Conservation (phyloP, 2,113 vertebrate species). For the Macrotis lagotis region DNA sequence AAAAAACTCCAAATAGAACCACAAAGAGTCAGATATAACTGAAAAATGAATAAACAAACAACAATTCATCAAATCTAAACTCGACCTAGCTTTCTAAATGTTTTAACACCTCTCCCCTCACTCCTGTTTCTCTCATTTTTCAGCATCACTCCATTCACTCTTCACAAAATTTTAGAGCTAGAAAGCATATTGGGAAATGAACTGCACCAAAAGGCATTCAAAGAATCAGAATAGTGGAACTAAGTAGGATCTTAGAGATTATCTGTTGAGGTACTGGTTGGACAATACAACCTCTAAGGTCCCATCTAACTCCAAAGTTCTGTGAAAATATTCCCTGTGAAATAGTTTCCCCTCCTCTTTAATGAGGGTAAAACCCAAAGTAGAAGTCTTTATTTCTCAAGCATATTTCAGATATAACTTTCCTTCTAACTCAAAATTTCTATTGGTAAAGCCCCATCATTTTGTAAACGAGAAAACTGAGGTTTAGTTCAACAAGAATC, state of each 20-base stretch:
- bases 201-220: background rate
- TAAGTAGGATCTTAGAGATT: background rate
- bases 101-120: background rate
- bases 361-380: background rate
- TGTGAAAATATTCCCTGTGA: background rate
- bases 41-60: background rate
- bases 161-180: background rate
- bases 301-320: background rate
- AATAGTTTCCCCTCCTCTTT: background rate
- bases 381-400: background rate
- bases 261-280: background rate
- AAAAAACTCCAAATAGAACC: background rate
- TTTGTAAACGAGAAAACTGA: background rate
- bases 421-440: background rate
- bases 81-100: conserved; percentile 4
- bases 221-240: background rate
- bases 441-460: background rate
- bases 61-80: background rate
- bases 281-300: background rate
- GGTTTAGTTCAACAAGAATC: background rate
- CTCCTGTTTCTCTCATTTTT: background rate
- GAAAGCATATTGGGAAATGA: background rate
- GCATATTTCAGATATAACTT: background rate
- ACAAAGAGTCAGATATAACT: background rate
- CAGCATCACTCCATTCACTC: background rate